phyloP scores from a whole-genome alignment of 2,113 vertebrate genomes.

The Austrofundulus limnaeus region DNA sequence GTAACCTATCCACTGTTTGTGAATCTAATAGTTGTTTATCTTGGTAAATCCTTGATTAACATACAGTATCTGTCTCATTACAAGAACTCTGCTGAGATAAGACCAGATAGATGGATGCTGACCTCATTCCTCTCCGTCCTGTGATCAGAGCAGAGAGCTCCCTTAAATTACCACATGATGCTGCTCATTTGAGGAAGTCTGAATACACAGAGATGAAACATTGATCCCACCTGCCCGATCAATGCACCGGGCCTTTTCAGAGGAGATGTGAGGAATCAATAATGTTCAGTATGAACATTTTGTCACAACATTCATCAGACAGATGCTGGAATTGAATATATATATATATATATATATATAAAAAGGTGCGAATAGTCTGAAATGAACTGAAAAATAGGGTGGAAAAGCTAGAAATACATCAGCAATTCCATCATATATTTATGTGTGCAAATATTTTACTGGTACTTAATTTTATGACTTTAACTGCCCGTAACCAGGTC shows the following conservation, averaged over 20 bases:
- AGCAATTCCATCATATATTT: not conserved
- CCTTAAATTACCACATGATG: slow-evolving; percentile 66
- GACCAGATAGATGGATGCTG: slow-evolving; percentile 30
- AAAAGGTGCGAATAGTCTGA: slow-evolving; percentile 17
- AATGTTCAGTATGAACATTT: slow-evolving; percentile 62
- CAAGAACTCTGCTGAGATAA: slow-evolving; percentile 32
- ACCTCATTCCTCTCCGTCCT: slow-evolving; percentile 32
- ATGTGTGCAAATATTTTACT: not conserved
- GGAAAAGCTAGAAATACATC: not conserved
- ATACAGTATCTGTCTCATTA: slow-evolving; percentile 34
- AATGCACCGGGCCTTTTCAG: slow-evolving; percentile 50
- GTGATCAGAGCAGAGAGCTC: slow-evolving; percentile 45
- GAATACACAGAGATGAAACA: slow-evolving; percentile 70
- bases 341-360: too few species aligned
- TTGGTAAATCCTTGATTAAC: slow-evolving; percentile 25
- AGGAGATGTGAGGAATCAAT: slow-evolving; percentile 62
- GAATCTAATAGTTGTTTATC: slow-evolving; percentile 16
- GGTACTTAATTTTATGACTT: too few species aligned
- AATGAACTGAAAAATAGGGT: slow-evolving; percentile 9
- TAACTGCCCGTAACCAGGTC: not conserved
- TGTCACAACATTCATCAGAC: slow-evolving; percentile 68
- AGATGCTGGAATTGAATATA: slow-evolving; percentile 50
- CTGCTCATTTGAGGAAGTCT: slow-evolving; percentile 67
- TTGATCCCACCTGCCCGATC: slow-evolving; percentile 68
- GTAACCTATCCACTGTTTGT: not conserved